Evolutionary conservation across 2,888 invertebrate genomes (phyloP), one percentile per base, ranked within the genome.

Genomic region (Cerastoderma edule): DNA sequence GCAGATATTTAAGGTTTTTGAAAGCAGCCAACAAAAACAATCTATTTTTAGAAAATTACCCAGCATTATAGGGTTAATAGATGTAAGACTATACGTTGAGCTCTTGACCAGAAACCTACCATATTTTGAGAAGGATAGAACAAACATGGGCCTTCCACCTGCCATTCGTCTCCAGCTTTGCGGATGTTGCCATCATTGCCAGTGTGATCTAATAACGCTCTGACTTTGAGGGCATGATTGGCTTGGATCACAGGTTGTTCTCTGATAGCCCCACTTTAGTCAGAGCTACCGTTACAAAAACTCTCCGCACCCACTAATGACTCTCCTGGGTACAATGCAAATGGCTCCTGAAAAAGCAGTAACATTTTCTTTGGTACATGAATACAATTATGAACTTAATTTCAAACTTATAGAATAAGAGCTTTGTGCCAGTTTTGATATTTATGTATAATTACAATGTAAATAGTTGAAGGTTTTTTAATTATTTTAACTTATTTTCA

Each of bases 321-420:
- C 75, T 92, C 92, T 2, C 91, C 91, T 22, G 91, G 92, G 76
- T 89, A 91, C 16, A 92, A 80, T 27, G 90, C 88, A 76, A 91
- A 92, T 48, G 92, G 91, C 68, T 89, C 89, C 87, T 91, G 30
- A 24, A 64, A 44, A 19, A 24, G 32, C 8, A 60, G n/a, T n/a
- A n/a, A n/a, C n/a, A n/a, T n/a, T n/a, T n/a, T n/a, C n/a, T n/a
- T n/a, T n/a, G n/a, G n/a, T n/a, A n/a, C n/a, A n/a, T n/a, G n/a
- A n/a, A n/a, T n/a, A n/a, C n/a, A n/a, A n/a, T n/a, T n/a, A n/a
- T n/a, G n/a, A n/a, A n/a, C n/a, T n/a, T n/a, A n/a, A n/a, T n/a
- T n/a, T n/a, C n/a, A n/a, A n/a, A n/a, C n/a, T n/a, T n/a, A n/a
- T n/a, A n/a, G n/a, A n/a, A n/a, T n/a, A n/a, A n/a, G n/a, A n/a